phyloP scores from a whole-genome alignment of 2,888 invertebrate genomes.

The Cecidostiba fungosa region DNA sequence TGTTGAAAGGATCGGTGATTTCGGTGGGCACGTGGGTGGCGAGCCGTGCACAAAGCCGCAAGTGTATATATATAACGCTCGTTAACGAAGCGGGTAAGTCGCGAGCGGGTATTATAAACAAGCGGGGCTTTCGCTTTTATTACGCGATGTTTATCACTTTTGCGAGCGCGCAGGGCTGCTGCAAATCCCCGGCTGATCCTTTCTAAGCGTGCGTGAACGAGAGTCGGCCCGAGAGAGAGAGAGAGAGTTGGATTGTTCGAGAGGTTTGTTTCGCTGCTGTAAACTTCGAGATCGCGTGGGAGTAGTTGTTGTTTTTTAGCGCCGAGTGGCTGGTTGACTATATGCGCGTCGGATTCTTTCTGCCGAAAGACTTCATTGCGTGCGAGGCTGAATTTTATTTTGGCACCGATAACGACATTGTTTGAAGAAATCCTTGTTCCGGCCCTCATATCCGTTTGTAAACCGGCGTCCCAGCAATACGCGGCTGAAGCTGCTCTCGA shows the following conservation, averaged over 20 bases:
- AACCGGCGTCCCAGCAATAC: not conserved
- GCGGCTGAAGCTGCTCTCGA: not conserved
- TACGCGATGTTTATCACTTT: conserved; percentile 55
- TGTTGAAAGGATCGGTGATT: conserved; percentile 32
- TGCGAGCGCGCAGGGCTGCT: not conserved
- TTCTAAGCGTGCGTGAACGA: conserved; percentile 4
- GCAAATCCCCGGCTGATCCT: conserved; percentile 38
- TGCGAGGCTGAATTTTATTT: not conserved
- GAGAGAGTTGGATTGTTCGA: not conserved
- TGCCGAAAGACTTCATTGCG: not conserved
- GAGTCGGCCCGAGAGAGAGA: not conserved
- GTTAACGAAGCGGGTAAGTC: conserved; percentile 45
- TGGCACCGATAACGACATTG: not conserved
- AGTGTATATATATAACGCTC: conserved; percentile 29
- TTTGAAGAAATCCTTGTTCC: not conserved
- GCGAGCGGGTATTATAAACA: conserved; percentile 29
- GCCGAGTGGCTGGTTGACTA: not conserved
- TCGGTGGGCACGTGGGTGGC: conserved; percentile 34
- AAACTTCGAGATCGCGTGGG: not conserved
- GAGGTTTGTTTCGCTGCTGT: conserved; percentile 37
- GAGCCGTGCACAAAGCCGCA: conserved; percentile 12
- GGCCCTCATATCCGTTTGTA: not conserved
- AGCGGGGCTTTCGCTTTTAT: conserved; percentile 38
- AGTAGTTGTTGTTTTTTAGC: not conserved
- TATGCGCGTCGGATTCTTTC: not conserved